Percentiles rank a stretch among this genome's conserved stretches.
Conservation (phyloP, 2,888 invertebrate genomes). For the Cerastis leucographa region DNA sequence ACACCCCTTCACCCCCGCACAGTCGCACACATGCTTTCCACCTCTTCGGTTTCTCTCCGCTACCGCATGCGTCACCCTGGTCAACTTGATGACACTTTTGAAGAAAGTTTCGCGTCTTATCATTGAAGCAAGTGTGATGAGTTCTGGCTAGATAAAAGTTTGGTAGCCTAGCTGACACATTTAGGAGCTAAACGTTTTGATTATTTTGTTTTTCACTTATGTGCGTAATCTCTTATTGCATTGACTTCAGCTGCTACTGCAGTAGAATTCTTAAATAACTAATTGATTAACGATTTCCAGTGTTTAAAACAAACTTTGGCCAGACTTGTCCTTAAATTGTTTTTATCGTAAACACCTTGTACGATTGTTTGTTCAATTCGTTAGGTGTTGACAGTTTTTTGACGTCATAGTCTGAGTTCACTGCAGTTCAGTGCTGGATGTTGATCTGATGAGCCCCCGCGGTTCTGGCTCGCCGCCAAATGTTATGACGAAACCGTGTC, state of each 20-base stretch:
- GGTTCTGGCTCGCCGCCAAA: constrained; percentile 78
- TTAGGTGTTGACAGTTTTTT: constrained; percentile 74
- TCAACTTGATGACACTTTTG: constrained; percentile 71
- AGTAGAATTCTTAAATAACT: neutral
- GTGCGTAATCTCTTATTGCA: neutral
- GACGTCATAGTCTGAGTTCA: constrained; percentile 72
- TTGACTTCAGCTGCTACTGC: neutral
- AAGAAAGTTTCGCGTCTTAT: constrained; percentile 64
- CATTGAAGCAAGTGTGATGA: constrained; percentile 43
- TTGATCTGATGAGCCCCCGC: constrained; percentile 67
- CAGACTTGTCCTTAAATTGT: constrained; percentile 57
- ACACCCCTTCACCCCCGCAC: constrained; percentile 50
- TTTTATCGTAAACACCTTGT: constrained; percentile 68
- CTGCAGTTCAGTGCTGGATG: constrained; percentile 72
- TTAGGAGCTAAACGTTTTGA: constrained; percentile 1
- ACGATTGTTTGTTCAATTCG: constrained; percentile 70
- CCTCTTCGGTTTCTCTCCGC: constrained; percentile 79
- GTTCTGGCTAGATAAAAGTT: constrained; percentile 28
- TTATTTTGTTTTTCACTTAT: neutral
- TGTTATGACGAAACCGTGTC: constrained; percentile 77
- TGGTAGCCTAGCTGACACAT: constrained; percentile 20
- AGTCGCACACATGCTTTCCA: constrained; percentile 69
- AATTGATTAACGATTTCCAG: neutral
- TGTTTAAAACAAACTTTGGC: constrained; percentile 55
- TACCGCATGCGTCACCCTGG: constrained; percentile 89